Evolutionary conservation across 1,140 invertebrate genomes (phyloP).

Genomic region (Aphelenchoides besseyi): DNA sequence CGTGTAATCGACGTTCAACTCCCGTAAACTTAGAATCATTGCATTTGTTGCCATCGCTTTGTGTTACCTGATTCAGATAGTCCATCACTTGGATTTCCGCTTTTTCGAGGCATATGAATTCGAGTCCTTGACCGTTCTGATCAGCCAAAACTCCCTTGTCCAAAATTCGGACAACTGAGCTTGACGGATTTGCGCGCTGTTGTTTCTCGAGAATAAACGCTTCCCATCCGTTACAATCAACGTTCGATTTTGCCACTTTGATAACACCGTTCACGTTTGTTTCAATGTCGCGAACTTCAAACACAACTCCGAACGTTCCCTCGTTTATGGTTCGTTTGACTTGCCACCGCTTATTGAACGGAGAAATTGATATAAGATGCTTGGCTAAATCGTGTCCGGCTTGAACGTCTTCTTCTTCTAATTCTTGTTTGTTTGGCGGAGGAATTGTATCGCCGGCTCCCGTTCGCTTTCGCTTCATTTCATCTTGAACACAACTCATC

Average conservation of each 20-base stretch:
- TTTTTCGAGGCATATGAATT: slow-evolving; percentile 51
- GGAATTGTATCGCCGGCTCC: too few relatives aligned
- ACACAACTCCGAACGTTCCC: slow-evolving; percentile 46
- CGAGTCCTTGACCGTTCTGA: slow-evolving; percentile 40
- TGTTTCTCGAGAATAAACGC: slow-evolving; percentile 43
- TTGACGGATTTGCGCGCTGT: background rate
- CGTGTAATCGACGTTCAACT: background rate
- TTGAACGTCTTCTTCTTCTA: slow-evolving; percentile 13
- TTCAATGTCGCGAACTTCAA: slow-evolving; percentile 35
- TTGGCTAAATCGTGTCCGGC: slow-evolving; percentile 30
- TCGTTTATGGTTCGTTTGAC: slow-evolving; percentile 39
- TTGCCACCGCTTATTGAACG: slow-evolving; percentile 49
- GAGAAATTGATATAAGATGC: slow-evolving; percentile 33
- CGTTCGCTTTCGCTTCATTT: background rate
- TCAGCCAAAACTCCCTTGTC: slow-evolving; percentile 48
- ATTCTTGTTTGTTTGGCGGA: background rate
- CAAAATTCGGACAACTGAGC: slow-evolving; percentile 18
- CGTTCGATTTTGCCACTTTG: slow-evolving; percentile 40
- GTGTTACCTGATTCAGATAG: slow-evolving; percentile 31
- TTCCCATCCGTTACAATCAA: slow-evolving; percentile 42
- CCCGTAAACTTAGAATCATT: background rate
- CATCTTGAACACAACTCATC: slow-evolving; percentile 7
- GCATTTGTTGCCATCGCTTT: background rate
- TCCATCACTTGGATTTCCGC: slow-evolving; percentile 34
- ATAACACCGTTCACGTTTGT: slow-evolving; percentile 39